A percentile compares a stretch with the other conserved stretches of the same genome.
phyloP scores from a whole-genome alignment of 2,888 invertebrate genomes.

The Idaea aversata region DNA sequence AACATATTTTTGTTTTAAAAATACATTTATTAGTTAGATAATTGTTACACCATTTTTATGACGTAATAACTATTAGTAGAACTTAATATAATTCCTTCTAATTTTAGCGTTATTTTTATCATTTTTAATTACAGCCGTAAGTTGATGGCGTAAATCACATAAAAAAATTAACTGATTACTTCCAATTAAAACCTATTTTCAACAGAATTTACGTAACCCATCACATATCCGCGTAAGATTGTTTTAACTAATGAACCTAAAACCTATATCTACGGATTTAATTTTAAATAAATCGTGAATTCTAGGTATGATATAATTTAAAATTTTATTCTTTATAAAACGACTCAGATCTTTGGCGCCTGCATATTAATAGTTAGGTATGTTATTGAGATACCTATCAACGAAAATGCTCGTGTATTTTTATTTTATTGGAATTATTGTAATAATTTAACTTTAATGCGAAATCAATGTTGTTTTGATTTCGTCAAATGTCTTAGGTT shows the following conservation, averaged over 20 bases:
- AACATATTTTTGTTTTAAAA: no score
- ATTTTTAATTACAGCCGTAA: not conserved
- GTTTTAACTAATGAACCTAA: slow-evolving; percentile 21
- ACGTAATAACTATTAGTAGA: no score
- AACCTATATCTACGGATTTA: slow-evolving; percentile 29
- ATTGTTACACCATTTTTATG: no score
- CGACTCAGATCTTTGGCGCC: slow-evolving; percentile 49
- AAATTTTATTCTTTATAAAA: slow-evolving; percentile 34
- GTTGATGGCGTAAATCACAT: not conserved
- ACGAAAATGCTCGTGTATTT: not conserved
- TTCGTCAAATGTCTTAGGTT: not conserved
- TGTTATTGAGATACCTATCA: slow-evolving; percentile 8
- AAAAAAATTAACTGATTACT: not conserved
- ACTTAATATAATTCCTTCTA: no score
- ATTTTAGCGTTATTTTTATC: not conserved
- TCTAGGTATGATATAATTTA: slow-evolving; percentile 36
- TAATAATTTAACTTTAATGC: not conserved
- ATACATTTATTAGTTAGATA: no score
- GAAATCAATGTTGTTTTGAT: slow-evolving; percentile 1
- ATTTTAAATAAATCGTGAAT: slow-evolving; percentile 42
- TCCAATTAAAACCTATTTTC: not conserved
- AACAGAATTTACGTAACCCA: not conserved
- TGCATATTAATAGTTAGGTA: slow-evolving; percentile 35
- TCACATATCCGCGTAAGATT: not conserved
- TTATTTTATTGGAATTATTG: not conserved